phyloP scores from a whole-genome alignment of 2,888 invertebrate genomes.

The Phytoseiulus persimilis region DNA sequence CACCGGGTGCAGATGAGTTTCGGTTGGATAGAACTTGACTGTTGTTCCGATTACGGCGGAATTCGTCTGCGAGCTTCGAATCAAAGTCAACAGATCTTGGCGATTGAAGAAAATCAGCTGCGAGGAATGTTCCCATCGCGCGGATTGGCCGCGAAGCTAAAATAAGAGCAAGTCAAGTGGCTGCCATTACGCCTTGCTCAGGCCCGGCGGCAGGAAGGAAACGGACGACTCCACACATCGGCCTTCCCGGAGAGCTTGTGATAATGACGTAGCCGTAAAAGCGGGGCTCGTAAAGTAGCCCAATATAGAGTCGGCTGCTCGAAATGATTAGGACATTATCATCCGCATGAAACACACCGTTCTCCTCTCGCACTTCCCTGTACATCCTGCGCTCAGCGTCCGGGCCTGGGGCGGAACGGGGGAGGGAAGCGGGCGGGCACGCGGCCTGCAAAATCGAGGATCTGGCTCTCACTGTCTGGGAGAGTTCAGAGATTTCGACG shows the following conservation, averaged over 20 bases:
- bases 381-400: background rate
- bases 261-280: constrained; percentile 5
- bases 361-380: background rate
- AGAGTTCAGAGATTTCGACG: too few relatives aligned
- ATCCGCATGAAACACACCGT: background rate
- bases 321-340: constrained; percentile 5
- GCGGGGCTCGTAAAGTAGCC: constrained; percentile 5
- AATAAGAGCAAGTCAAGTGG: background rate
- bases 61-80: background rate
- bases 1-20: too few relatives aligned
- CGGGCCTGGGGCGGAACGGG: background rate
- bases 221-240: background rate
- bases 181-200: background rate
- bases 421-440: too few relatives aligned
- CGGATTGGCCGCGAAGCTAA: background rate
- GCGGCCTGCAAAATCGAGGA: too few relatives aligned
- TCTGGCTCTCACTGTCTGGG: too few relatives aligned
- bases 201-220: background rate
- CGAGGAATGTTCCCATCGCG: background rate
- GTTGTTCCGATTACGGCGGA: background rate
- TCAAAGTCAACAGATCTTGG: background rate
- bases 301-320: background rate
- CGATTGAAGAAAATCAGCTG: background rate
- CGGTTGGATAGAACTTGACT: background rate
- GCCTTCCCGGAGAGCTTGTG: background rate